Evolutionary conservation across 2,113 vertebrate species (phyloP).

Genomic region (Halichoeres trimaculatus): DNA sequence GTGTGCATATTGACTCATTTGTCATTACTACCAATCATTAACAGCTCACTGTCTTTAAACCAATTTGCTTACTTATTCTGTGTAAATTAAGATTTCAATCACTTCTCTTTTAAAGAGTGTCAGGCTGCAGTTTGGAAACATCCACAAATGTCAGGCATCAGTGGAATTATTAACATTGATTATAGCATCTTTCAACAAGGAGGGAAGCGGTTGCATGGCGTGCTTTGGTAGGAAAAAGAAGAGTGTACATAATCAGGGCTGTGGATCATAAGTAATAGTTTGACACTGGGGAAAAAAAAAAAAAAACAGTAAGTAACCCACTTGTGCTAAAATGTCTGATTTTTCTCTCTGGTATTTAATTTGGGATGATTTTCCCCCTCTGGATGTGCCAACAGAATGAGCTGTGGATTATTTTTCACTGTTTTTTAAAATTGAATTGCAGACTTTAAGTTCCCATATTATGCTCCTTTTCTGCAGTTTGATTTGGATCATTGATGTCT

Average conservation of each 20-base stretch:
- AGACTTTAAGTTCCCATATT: too few relatives aligned
- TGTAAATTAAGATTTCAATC: neutral
- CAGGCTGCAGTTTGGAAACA: slow-evolving; percentile 1
- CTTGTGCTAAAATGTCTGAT: too few relatives aligned
- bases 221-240: neutral
- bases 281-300: neutral
- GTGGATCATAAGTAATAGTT: neutral
- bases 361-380: too few relatives aligned
- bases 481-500: too few relatives aligned
- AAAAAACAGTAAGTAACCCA: neutral
- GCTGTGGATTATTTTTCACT: too few relatives aligned
- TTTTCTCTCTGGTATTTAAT: too few relatives aligned
- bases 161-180: neutral
- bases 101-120: neutral
- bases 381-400: too few relatives aligned
- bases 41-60: neutral
- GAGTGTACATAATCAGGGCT: neutral
- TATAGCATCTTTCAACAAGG: neutral
- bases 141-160: neutral
- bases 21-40: neutral
- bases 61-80: neutral
- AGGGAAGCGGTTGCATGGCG: neutral
- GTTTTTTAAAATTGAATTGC: too few relatives aligned
- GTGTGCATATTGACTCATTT: neutral
- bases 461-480: too few relatives aligned